These are phyloP conservation scores for Drepana falcataria DNA, from an alignment of 2,888 invertebrate genomes.

Conservation along the genomic window DNA sequence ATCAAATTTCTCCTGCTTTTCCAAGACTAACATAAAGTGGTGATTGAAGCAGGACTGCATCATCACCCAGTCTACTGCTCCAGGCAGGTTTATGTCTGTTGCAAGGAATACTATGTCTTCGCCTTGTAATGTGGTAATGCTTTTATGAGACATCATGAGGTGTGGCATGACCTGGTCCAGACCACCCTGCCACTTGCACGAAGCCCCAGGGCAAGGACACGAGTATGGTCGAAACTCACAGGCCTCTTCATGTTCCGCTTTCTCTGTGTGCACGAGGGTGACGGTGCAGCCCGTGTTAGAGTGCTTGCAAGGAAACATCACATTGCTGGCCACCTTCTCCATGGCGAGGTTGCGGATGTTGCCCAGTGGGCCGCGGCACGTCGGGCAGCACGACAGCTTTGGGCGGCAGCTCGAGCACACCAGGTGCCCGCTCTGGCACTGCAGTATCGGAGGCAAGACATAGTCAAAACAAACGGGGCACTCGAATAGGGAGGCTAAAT, in stretches of 20 bases:
- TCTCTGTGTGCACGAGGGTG: constrained; percentile 96
- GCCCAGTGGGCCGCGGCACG: constrained; percentile 96
- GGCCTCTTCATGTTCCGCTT: constrained; percentile 98
- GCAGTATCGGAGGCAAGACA: constrained; percentile 98
- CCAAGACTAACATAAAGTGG: constrained; percentile 99
- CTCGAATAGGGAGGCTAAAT: constrained; percentile 94
- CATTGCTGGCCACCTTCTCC: constrained; percentile 99
- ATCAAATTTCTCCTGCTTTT: constrained; percentile 98
- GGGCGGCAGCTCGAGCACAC: constrained; percentile 98
- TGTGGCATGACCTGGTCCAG: constrained; percentile 99
- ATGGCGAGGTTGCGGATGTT: constrained; percentile 99
- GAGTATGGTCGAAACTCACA: constrained; percentile 99
- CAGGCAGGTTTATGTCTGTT: constrained; percentile 99
- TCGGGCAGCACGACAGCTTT: constrained; percentile 98
- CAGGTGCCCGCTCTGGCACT: constrained; percentile 99
- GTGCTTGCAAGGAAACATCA: constrained; percentile 99
- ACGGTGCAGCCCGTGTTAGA: constrained; percentile 96
- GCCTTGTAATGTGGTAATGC: constrained; percentile 98
- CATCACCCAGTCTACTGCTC: constrained; percentile 99
- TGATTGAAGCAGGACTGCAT: constrained; percentile 99
- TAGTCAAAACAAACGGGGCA: constrained; percentile 99
- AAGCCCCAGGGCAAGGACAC: constrained; percentile 99
- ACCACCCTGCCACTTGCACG: constrained; percentile 99
- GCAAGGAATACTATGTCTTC: constrained; percentile 99
- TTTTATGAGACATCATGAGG: constrained; percentile 97